phyloP scores from a whole-genome alignment of 30 jellyfish, hydroid and myxozoan species.

The Hydractinia symbiolongicarpus region DNA sequence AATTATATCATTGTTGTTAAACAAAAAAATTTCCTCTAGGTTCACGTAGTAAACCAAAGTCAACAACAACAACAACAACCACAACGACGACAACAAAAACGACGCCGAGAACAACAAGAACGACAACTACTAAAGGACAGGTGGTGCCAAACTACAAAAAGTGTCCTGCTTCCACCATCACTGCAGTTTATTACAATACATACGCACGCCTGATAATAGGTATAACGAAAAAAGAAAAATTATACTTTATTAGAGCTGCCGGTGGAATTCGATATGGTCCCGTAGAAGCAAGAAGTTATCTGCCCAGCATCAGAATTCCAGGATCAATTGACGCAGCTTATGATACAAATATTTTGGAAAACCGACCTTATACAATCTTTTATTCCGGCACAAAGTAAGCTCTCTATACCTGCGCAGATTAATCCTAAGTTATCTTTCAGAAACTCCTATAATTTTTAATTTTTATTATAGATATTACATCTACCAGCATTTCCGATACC shows the following conservation, averaged over 20 bases:
- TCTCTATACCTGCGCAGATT: neutral
- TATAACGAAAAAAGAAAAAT: neutral
- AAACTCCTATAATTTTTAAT: neutral
- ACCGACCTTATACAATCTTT: neutral
- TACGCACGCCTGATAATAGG: neutral
- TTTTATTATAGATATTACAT: slow-evolving; percentile 47
- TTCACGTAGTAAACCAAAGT: neutral
- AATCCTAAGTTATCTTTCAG: neutral
- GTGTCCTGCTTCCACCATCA: slow-evolving; percentile 19
- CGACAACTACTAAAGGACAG: slow-evolving; percentile 12
- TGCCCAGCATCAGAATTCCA: neutral
- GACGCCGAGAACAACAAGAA: slow-evolving; percentile 11
- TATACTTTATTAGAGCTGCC: slow-evolving; percentile 46
- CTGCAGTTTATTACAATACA: slow-evolving; percentile 26
- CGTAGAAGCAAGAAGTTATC: slow-evolving; percentile 22
- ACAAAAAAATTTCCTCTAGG: neutral
- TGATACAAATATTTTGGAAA: neutral
- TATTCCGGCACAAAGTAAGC: slow-evolving; percentile 1
- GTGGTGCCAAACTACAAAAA: slow-evolving; percentile 10
- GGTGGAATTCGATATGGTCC: slow-evolving; percentile 66
- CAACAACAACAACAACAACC: slow-evolving; percentile 7
- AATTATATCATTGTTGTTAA: neutral
- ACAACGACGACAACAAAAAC: slow-evolving; percentile 30
- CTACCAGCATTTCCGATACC: slow-evolving; percentile 13
- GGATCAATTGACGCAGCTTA: slow-evolving; percentile 2